phyloP scores from a whole-genome alignment of 2,888 invertebrate species.

The Panopea generosa region DNA sequence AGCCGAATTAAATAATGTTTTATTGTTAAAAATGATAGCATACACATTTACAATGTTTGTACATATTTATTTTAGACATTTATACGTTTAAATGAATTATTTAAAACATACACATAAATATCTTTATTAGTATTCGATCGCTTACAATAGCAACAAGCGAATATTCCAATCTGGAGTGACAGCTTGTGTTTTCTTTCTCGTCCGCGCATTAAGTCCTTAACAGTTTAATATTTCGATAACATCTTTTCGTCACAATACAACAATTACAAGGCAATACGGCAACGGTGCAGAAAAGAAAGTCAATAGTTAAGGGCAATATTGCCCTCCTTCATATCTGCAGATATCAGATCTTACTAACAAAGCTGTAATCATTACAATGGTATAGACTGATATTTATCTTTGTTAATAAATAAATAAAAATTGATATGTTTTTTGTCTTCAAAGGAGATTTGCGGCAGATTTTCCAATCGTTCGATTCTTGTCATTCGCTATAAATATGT shows the following conservation, averaged over 20 bases:
- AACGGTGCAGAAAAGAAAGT: neutral
- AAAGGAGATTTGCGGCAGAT: conserved; percentile 26
- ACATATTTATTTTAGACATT: no score
- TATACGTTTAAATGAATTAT: neutral
- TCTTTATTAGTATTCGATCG: no score
- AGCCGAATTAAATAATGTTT: no score
- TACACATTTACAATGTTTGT: no score
- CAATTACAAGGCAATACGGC: conserved; percentile 20
- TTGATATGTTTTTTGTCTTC: conserved; percentile 17
- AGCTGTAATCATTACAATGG: conserved; percentile 43
- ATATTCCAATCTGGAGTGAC: conserved; percentile 9
- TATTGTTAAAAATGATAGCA: no score
- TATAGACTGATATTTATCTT: conserved; percentile 50
- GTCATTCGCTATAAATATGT: no score
- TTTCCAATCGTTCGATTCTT: neutral
- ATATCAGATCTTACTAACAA: conserved; percentile 27
- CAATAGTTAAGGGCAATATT: conserved; percentile 3
- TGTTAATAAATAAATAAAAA: conserved; percentile 43
- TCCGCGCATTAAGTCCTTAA: conserved; percentile 18
- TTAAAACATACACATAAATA: neutral
- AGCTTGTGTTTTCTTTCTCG: conserved; percentile 15
- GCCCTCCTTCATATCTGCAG: neutral
- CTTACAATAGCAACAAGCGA: no score
- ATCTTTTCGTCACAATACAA: conserved; percentile 24
- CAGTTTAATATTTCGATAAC: conserved; percentile 28